These are phyloP conservation scores for Chirona hameri DNA, from an alignment of 2,888 invertebrate genomes.

Conservation along the genomic window DNA sequence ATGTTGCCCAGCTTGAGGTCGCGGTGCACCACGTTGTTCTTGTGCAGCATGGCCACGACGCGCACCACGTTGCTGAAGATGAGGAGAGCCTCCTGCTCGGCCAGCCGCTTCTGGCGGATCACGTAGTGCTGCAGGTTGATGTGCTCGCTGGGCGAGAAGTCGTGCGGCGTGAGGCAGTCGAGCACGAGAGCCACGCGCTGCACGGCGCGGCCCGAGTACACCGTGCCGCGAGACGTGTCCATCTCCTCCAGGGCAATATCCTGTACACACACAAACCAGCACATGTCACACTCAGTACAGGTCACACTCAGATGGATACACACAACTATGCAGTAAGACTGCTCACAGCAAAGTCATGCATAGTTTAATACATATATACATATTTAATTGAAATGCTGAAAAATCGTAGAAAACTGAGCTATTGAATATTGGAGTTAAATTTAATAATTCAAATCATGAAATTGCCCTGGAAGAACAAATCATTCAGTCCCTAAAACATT, in stretches of 20 bases:
- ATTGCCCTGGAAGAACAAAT: too few relatives aligned
- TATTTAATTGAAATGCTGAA: too few relatives aligned
- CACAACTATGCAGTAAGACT: too few relatives aligned
- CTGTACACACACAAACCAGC: constrained; percentile 47
- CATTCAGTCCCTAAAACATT: too few relatives aligned
- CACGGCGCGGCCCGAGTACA: constrained; percentile 46
- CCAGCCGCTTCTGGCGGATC: constrained; percentile 68
- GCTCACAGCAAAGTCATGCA: too few relatives aligned
- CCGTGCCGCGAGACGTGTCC: constrained; percentile 44
- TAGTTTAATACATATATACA: too few relatives aligned
- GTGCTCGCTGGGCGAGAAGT: constrained; percentile 57
- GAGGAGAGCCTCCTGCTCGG: constrained; percentile 66
- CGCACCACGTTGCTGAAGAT: constrained; percentile 71
- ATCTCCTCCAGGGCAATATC: constrained; percentile 65
- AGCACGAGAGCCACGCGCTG: constrained; percentile 64
- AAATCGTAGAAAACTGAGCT: too few relatives aligned
- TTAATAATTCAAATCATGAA: too few relatives aligned
- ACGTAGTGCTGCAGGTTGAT: constrained; percentile 71
- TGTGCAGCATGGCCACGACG: constrained; percentile 68
- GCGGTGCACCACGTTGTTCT: constrained; percentile 71
- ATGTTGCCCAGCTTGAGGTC: constrained; percentile 74
- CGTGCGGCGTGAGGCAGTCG: constrained; percentile 68
- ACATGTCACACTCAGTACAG: too few relatives aligned
- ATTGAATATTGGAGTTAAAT: too few relatives aligned
- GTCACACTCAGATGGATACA: too few relatives aligned